Percentiles rank a stretch among this genome's conserved stretches.
Conservation (phyloP, 2,797 vertebrate genomes). For the Labeo calbasu region DNA sequence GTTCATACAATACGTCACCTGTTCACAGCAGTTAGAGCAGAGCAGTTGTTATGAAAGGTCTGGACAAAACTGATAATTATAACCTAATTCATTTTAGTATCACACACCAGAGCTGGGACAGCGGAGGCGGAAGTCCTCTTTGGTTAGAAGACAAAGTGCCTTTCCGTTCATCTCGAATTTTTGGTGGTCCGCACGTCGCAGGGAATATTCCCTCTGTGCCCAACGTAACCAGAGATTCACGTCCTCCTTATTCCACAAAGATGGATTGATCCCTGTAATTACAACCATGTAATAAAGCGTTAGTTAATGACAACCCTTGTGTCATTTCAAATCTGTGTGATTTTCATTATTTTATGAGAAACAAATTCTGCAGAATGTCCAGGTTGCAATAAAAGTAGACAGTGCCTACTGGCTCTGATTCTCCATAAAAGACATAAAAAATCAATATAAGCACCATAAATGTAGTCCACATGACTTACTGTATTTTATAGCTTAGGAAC, state of each 20-base stretch:
- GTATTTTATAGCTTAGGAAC: no score
- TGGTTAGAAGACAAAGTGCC: constrained; percentile 90
- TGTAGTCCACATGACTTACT: background rate
- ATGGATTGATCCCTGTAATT: constrained; percentile 87
- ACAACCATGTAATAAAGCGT: background rate
- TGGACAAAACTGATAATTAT: background rate
- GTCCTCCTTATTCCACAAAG: constrained; percentile 90
- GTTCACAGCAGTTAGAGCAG: constrained; percentile 24
- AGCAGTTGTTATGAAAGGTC: background rate
- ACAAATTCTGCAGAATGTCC: background rate
- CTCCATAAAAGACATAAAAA: background rate
- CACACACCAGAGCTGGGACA: constrained; percentile 87
- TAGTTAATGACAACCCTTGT: no score
- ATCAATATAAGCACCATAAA: background rate
- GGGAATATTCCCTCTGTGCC: constrained; percentile 89
- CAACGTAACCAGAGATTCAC: constrained; percentile 89
- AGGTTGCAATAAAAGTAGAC: background rate
- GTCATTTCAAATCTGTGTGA: background rate
- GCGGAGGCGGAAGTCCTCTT: constrained; percentile 89
- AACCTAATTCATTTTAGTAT: background rate
- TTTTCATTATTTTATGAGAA: background rate
- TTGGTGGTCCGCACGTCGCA: constrained; percentile 73
- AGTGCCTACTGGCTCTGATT: background rate
- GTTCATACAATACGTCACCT: constrained; percentile 94
- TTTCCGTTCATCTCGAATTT: constrained; percentile 92